These are phyloP conservation scores for Paradoxurus hermaphroditus DNA, from an alignment of 2,113 vertebrate species.

Conservation along the genomic window DNA sequence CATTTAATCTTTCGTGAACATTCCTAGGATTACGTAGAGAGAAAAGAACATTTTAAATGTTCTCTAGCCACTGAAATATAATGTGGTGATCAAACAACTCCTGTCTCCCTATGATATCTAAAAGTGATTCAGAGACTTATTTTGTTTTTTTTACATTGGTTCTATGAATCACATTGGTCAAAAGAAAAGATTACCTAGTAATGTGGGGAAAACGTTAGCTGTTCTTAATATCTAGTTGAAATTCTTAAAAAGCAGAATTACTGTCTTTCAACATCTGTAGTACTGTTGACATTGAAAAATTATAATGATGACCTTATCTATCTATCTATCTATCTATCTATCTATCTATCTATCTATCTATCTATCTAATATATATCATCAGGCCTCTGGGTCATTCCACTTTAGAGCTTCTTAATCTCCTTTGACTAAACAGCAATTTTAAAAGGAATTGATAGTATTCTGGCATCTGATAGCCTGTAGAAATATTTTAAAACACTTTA, in stretches of 20 bases:
- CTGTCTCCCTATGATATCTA: neutral
- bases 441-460: neutral
- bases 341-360: too few species aligned
- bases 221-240: constrained; percentile 16
- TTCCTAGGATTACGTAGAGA: constrained; percentile 1
- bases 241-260: constrained; percentile 52
- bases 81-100: neutral
- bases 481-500: constrained; percentile 15
- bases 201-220: constrained; percentile 8
- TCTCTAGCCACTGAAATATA: neutral
- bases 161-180: neutral
- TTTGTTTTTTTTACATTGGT: neutral
- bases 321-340: neutral
- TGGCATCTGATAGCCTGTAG: neutral
- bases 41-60: constrained; percentile 48
- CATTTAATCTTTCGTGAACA: neutral
- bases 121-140: neutral
- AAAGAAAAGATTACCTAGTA: constrained; percentile 40
- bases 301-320: neutral
- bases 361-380: neutral
- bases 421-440: constrained; percentile 34
- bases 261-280: constrained; percentile 13
- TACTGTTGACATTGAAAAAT: neutral
- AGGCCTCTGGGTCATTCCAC: neutral
- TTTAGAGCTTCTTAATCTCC: neutral